Conservation (phyloP, 2,113 vertebrate species). For the Shinisaurus crocodilurus region DNA sequence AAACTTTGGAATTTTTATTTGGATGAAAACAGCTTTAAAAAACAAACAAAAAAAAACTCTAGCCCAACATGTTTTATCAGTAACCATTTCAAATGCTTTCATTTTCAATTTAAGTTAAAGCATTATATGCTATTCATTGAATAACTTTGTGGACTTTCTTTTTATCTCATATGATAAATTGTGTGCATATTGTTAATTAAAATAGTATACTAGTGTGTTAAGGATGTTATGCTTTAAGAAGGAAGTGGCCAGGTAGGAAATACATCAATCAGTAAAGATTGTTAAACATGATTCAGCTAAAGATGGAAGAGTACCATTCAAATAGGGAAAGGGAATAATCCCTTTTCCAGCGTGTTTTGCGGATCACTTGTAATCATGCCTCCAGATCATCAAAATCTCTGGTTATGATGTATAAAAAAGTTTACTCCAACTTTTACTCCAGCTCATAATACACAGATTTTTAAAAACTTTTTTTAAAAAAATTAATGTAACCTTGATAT, state of each 20-base stretch:
- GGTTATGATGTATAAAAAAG: neutral
- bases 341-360: neutral
- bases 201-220: neutral
- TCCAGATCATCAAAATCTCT: neutral
- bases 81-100: slow-evolving; percentile 6
- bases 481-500: too few species aligned
- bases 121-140: neutral
- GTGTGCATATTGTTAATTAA: neutral
- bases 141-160: neutral
- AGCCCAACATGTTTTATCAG: neutral
- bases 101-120: neutral
- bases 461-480: too few species aligned
- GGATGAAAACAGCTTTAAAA: neutral
- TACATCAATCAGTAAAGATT: neutral
- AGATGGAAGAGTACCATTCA: neutral
- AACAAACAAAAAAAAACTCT: neutral
- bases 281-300: neutral
- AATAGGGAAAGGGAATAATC: neutral
- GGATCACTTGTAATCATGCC: neutral
- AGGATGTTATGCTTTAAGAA: neutral
- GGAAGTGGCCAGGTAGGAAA: neutral
- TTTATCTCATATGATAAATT: neutral
- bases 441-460: neutral
- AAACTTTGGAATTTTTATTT: neutral
- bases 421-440: neutral